Evolutionary conservation across 2,888 invertebrate species (phyloP), one percentile per base, ranked within the genome.

Genomic region (Mythimna pallens): DNA sequence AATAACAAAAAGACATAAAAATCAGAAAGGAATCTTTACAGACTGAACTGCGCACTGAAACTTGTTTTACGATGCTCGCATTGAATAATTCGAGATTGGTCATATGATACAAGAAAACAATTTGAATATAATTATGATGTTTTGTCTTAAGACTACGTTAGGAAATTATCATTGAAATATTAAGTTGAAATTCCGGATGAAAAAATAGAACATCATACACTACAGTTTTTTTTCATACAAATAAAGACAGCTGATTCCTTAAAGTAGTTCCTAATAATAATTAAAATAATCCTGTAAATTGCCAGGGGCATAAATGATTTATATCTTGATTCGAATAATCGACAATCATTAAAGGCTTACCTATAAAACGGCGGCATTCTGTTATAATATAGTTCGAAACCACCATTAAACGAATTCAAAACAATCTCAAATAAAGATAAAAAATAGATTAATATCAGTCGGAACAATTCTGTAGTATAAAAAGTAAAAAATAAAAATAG

Each of bases 291-390:
- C 12, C 40, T 17, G 6, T 25, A 76, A 59, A 67, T 59, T 59
- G 3, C 36, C 36, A 20, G 54, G 4, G 57, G 22, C 25, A 40
- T 30, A 30, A 62, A 40, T 43, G 22, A 30, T 70, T 76, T 30
- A 61, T 70, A 20, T 50, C 30, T 17, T 20, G 12, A 70, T 76
- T 36, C 36, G 3, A 36, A 54, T 47, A 76, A 61, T 36, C 20
- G 12, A 30, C 25, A 20, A 76, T 43, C 54, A 30, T 57, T 50
- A 65, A 47, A 22, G 22, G 59, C n/a, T 75, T 77, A 69, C 69
- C 47, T 76, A 57, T 47, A 61, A 74, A 54, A 40, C 20, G 3
- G 20, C 20, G 17, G 22, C 12, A 36, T 75, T 78, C 50, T 43
- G n/a, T 70, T 50, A 43, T 50, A 57, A 63, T 47, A 78, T 43